These are phyloP conservation scores for Semotilus atromaculatus DNA, from an alignment of 2,797 vertebrate genomes.

Conservation along the genomic window DNA sequence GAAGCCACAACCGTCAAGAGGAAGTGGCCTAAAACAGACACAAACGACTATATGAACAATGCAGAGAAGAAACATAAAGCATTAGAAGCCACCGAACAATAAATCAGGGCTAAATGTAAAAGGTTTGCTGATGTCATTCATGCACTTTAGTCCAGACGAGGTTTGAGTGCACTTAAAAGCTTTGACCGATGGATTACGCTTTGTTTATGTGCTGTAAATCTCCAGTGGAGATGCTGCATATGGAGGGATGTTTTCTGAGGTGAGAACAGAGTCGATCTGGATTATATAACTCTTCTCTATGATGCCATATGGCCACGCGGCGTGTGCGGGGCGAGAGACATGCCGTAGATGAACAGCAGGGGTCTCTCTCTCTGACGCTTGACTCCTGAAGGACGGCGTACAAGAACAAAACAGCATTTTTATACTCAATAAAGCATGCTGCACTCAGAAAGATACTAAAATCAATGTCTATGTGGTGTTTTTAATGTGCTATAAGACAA, in stretches of 20 bases:
- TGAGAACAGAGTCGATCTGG: neutral
- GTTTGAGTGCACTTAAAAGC: constrained; percentile 12
- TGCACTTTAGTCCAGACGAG: neutral
- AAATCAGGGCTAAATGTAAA: neutral
- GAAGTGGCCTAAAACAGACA: constrained; percentile 29
- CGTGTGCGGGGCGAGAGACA: neutral
- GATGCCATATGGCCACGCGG: constrained; percentile 1
- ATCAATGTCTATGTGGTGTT: no score
- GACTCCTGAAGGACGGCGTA: neutral
- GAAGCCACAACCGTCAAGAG: constrained; percentile 30
- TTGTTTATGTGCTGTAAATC: neutral
- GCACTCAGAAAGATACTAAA: neutral
- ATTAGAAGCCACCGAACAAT: constrained; percentile 7
- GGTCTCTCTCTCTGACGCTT: constrained; percentile 12
- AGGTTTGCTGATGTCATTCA: constrained; percentile 1
- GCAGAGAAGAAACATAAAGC: neutral
- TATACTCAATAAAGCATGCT: neutral
- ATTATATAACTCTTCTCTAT: constrained; percentile 31
- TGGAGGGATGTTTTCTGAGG: constrained; percentile 2
- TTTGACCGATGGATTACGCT: neutral
- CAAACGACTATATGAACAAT: neutral
- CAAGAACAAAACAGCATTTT: neutral
- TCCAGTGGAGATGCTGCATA: constrained; percentile 4
- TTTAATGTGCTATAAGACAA: no score
- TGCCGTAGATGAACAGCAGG: constrained; percentile 32